Percentiles rank a stretch among this genome's conserved stretches.
Conservation (phyloP, 2,113 vertebrate genomes). For the Oncorhynchus nerka region DNA sequence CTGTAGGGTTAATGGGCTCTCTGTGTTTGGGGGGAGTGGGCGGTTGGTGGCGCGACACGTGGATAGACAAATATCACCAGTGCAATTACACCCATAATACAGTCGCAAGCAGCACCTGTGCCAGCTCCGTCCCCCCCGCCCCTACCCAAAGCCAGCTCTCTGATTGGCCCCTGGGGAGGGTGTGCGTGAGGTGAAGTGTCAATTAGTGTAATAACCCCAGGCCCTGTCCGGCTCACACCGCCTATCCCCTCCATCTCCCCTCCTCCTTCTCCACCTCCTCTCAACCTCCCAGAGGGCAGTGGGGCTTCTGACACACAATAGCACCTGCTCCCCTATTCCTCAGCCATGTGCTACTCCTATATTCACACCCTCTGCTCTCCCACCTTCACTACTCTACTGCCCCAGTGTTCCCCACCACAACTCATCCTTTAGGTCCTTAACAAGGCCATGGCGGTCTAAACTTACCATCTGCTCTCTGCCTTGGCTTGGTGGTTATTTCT, state of each 20-base stretch:
- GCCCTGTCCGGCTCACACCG: conserved; percentile 75
- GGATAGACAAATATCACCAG: conserved; percentile 75
- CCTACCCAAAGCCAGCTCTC: conserved; percentile 50
- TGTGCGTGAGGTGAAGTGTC: conserved; percentile 77
- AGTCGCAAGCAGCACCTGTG: conserved; percentile 75
- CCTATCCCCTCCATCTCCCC: conserved; percentile 43
- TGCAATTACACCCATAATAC: conserved; percentile 78
- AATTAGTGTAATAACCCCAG: conserved; percentile 80
- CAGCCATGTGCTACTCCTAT: conserved; percentile 39
- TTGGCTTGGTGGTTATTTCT: neutral
- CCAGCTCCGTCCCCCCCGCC: conserved; percentile 62
- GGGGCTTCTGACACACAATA: neutral
- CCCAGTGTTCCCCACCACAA: conserved; percentile 39
- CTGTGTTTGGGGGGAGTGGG: conserved; percentile 28
- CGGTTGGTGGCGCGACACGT: conserved; percentile 64
- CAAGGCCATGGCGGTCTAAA: neutral
- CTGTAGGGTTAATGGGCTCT: conserved; percentile 77
- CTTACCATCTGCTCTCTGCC: neutral
- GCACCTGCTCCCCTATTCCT: conserved; percentile 12
- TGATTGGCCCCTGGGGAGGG: conserved; percentile 77
- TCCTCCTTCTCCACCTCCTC: neutral
- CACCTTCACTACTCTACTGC: conserved; percentile 45
- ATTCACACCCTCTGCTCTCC: neutral
- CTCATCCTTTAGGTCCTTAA: neutral
- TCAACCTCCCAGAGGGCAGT: neutral